Conservation (phyloP, 2,113 vertebrate genomes). For the Cebus imitator region DNA sequence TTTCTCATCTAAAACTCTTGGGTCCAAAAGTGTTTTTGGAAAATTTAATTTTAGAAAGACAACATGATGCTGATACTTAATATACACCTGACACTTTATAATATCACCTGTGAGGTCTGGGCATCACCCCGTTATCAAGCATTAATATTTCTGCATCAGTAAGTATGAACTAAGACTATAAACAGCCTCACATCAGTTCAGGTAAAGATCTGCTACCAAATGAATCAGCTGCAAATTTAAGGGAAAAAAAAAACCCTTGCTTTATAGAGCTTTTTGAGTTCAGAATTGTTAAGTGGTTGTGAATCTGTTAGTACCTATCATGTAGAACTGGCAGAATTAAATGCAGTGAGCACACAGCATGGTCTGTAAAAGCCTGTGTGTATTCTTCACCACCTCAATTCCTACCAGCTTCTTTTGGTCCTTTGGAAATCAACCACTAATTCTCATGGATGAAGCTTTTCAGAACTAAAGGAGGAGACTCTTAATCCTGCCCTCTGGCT, state of each 20-base stretch:
- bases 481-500: background rate
- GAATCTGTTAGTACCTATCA: background rate
- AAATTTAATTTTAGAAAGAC: constrained; percentile 33
- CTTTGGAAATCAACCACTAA: background rate
- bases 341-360: background rate
- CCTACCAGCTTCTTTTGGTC: background rate
- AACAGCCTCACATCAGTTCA: background rate
- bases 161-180: background rate
- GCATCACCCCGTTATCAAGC: background rate
- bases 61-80: background rate
- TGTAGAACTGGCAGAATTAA: background rate
- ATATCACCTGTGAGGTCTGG: background rate
- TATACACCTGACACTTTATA: background rate
- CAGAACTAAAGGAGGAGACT: background rate
- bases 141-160: background rate
- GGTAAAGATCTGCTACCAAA: constrained; percentile 5
- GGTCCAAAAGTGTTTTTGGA: background rate
- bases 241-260: background rate
- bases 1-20: background rate
- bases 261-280: background rate
- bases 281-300: background rate
- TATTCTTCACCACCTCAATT: background rate
- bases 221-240: background rate
- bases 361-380: background rate
- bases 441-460: background rate